Conservation (phyloP, 2,797 vertebrate genomes). For the Thripadectes ignobilis region DNA sequence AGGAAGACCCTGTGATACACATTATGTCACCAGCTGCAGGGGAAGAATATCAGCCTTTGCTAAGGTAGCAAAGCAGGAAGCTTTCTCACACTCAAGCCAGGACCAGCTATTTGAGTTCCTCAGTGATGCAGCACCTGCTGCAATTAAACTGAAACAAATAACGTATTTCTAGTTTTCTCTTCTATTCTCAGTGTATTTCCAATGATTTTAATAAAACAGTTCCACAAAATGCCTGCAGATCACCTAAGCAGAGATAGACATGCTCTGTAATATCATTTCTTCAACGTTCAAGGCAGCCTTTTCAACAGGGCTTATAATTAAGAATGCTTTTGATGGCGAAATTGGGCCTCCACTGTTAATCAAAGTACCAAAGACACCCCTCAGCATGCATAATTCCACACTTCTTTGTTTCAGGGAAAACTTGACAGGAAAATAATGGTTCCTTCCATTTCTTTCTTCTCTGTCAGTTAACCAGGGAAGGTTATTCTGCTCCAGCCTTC, state of each 20-base stretch:
- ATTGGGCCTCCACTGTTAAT: constrained; percentile 62
- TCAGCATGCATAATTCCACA: constrained; percentile 66
- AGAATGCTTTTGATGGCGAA: constrained; percentile 56
- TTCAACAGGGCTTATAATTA: constrained; percentile 66
- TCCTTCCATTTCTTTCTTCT: constrained; percentile 64
- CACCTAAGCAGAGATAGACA: constrained; percentile 42
- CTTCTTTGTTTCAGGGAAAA: constrained; percentile 68
- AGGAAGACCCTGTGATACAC: constrained; percentile 51
- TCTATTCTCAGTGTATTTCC: not conserved
- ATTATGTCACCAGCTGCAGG: constrained; percentile 43
- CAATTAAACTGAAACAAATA: not conserved
- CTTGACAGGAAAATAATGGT: constrained; percentile 67
- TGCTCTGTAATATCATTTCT: constrained; percentile 46
- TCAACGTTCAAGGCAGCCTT: constrained; percentile 40
- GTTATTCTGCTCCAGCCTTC: constrained; percentile 40
- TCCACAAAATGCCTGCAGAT: constrained; percentile 25
- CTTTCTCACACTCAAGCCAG: not conserved
- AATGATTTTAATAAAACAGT: constrained; percentile 9
- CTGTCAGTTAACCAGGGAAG: constrained; percentile 54
- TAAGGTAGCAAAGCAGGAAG: not conserved
- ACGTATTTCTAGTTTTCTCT: not conserved
- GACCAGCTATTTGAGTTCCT: not conserved
- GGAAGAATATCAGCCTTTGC: not conserved
- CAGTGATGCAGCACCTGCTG: not conserved
- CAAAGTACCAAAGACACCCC: constrained; percentile 61